These are phyloP conservation scores for Falco cherrug DNA, from an alignment of 2,797 vertebrate species.

Conservation along the genomic window DNA sequence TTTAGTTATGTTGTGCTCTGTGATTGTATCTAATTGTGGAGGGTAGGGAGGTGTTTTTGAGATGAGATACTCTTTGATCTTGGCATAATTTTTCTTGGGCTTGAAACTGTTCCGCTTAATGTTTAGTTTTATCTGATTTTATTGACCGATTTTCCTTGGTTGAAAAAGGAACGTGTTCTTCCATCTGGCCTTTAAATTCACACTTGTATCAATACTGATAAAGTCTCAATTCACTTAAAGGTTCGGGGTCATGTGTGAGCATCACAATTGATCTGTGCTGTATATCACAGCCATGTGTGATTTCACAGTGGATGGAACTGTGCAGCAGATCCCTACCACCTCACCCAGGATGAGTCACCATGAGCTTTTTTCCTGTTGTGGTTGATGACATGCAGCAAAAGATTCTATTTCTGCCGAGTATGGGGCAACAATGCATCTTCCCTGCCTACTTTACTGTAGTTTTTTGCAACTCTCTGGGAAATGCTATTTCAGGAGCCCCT, in stretches of 20 bases:
- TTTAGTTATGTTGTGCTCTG: background rate
- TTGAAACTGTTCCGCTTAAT: background rate
- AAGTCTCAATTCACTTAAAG: no score
- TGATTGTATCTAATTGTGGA: background rate
- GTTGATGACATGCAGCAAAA: background rate
- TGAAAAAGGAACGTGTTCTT: background rate
- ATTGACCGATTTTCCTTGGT: background rate
- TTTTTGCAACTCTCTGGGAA: background rate
- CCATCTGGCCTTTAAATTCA: background rate
- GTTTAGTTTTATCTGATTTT: constrained; percentile 1
- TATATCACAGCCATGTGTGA: background rate
- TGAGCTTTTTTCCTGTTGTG: background rate
- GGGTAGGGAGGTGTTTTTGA: background rate
- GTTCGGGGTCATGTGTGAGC: background rate
- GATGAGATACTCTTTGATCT: background rate
- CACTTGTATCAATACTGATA: background rate
- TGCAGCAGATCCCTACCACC: background rate
- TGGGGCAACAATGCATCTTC: background rate
- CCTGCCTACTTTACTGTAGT: background rate
- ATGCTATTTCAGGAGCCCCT: background rate
- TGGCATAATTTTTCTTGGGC: background rate
- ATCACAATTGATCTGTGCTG: background rate
- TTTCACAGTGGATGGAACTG: background rate
- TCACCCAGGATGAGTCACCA: background rate
- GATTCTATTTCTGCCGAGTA: background rate